A percentile compares a stretch with the other conserved stretches of the same genome.
Conservation (phyloP, 2,888 invertebrate species). For the Eulithis prunata region DNA sequence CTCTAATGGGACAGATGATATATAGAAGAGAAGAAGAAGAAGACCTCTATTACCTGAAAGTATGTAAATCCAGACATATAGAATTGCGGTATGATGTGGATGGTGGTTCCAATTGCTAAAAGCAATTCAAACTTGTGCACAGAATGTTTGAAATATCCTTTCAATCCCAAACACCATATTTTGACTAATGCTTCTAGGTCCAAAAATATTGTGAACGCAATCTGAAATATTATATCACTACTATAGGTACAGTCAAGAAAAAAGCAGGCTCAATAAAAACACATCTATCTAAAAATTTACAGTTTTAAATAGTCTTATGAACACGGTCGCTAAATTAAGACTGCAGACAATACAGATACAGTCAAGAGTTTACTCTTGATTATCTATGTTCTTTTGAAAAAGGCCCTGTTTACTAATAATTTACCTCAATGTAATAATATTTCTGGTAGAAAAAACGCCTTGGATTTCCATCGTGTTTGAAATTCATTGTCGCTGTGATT, state of each 20-base stretch:
- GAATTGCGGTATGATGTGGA: constrained; percentile 96
- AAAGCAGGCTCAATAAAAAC: too few relatives aligned
- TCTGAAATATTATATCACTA: constrained; percentile 70
- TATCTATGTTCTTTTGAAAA: too few relatives aligned
- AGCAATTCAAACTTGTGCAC: constrained; percentile 99
- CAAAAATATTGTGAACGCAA: constrained; percentile 97
- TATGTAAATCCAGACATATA: constrained; percentile 98
- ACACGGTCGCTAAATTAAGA: too few relatives aligned
- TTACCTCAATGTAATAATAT: constrained; percentile 96
- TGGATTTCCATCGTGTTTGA: constrained; percentile 94
- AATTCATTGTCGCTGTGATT: constrained; percentile 97
- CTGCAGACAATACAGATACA: too few relatives aligned
- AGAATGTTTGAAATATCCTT: constrained; percentile 97
- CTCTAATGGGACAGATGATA: too few relatives aligned
- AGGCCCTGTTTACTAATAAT: too few relatives aligned
- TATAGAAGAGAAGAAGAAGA: too few relatives aligned
- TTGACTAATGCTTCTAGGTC: constrained; percentile 98
- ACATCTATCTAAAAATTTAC: too few relatives aligned
- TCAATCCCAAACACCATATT: constrained; percentile 98
- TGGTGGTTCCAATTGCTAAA: constrained; percentile 95
- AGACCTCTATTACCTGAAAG: constrained; percentile 89
- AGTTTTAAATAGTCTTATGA: too few relatives aligned
- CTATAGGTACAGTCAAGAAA: neutral
- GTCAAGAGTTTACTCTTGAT: too few relatives aligned
- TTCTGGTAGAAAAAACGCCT: constrained; percentile 93